Evolutionary conservation across 2,888 invertebrate species (phyloP), one percentile per base, ranked within the genome.

Genomic region (Phaonia tiefii): DNA sequence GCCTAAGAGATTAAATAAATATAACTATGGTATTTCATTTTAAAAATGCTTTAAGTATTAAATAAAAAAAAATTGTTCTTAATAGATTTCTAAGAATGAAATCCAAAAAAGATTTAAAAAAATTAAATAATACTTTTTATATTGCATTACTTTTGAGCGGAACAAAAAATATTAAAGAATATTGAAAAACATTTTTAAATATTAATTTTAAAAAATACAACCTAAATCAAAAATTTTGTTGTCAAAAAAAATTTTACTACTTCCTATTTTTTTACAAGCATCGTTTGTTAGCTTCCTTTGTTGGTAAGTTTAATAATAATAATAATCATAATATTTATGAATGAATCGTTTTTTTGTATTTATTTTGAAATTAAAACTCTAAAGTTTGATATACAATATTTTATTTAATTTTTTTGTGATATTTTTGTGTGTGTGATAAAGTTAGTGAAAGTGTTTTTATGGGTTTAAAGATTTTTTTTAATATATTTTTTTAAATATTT

Each of bases 391-490:
- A 70, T 71, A 42, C 20, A 63, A 63, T 63, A 63, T 22, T 63
- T 8, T 31, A 31, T 5, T 60, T 26, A 31, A 20, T 60, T 31
- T 60, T 37, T 17, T 39, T 63, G n/a, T n/a, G 54, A 44, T 66
- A 1, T 76, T 76, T 31, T 54, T 58, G 54, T 71, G 39, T 54
- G 39, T 39, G 49, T 49, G 69, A 44, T 76, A 70, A 42, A 74
- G 49, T 77, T 67, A 75, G 67, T 69, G 67, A 78, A 78, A 69
- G 65, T 60, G 39, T 73, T 67, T 69, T 65, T 65, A 70, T 54
- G 20, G 22, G 13, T 82, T 46, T 83, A 82, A 80, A 76, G 81
- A 83, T 72, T 83, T 78, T 82, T 73, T 75, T 73, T 81, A 80
- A 60, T 73, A 77, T 67, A 77, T 73, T 66, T 39, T 77, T 77